Evolutionary conservation across 2,113 vertebrate species (phyloP), one percentile per base, ranked within the genome.

Genomic region (Chaetura pelagica): DNA sequence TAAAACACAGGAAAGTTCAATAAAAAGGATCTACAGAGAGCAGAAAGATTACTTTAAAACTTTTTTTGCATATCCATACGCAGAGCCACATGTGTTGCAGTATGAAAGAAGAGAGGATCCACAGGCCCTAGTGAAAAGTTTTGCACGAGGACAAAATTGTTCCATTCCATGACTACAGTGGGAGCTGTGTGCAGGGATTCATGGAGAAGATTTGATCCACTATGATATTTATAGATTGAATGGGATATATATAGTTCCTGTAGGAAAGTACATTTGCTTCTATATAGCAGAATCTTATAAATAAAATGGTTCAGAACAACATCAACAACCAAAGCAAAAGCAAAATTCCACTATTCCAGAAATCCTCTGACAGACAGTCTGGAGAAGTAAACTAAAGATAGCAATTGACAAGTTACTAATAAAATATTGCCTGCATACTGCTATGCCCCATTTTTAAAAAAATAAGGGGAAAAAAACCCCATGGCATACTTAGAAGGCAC

Each of bases 201-300:
- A 89, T 9, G 30, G 63, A 35, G 63, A 77, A 78, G 83, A 58
- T 44, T 55, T 89, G 62, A 63, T 59, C 78, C 78, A 77, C 59
- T 62, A 5, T 27, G 74, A 59, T 93, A 93, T 85, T 96, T 93
- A 77, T 42, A 87, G 75, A 93, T 55, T 29, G 48, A 87, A 76
- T 34, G 23, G 69, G 34, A 59, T 58, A 85, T 55, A 69, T 27
- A 23, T 9, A 63, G 42, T 12, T 87, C 52, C 71, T 49, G 32
- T 35, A 74, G 38, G n/a, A 89, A 42, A 14, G 40, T 12, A 42
- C 40, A 42, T 84, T n/a, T 64, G 15, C 38, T 89, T 84, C 52
- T 64, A 30, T 35, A 57, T 34, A 67, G 68, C 42, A 74, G 32
- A 83, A 77, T 35, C 52, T 52, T n/a, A 61, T 44, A 84, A 82